Percentiles rank a stretch among this genome's conserved stretches.
Conservation (phyloP, 2,888 invertebrate species). For the Andricus quercusramuli region DNA sequence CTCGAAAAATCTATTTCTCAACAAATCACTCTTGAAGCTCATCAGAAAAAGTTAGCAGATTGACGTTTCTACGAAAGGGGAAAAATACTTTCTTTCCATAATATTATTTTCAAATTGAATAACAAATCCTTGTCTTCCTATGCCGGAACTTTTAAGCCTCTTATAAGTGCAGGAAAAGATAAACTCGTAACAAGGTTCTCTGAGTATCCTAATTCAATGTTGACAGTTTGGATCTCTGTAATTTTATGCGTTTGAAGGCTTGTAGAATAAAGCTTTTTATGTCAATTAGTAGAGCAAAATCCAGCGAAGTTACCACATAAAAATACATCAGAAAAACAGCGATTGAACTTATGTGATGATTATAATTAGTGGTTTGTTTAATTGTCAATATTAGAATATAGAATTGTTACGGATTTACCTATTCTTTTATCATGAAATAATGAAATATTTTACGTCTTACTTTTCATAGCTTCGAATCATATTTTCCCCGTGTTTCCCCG, state of each 20-base stretch:
- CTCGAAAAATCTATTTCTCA: neutral
- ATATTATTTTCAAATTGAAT: neutral
- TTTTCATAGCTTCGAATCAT: no score
- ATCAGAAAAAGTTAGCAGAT: neutral
- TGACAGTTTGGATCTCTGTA: no score
- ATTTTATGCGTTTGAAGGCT: neutral
- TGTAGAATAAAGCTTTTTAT: neutral
- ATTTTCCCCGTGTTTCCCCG: no score
- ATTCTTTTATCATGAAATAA: neutral
- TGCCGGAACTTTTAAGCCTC: neutral
- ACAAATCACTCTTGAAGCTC: neutral
- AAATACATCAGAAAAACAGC: neutral
- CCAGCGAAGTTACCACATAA: neutral
- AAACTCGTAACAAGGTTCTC: no score
- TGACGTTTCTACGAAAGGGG: neutral
- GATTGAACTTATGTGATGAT: neutral
- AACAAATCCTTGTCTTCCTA: neutral
- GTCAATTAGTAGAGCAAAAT: neutral
- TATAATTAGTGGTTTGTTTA: neutral
- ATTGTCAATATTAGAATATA: neutral
- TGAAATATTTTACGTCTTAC: neutral
- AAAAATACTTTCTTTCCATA: neutral
- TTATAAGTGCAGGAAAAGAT: neutral
- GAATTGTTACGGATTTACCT: neutral
- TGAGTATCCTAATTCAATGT: no score